Base-by-base conservation (phyloP, 2,888 invertebrate genomes). In the Ophraella communa region DNA sequence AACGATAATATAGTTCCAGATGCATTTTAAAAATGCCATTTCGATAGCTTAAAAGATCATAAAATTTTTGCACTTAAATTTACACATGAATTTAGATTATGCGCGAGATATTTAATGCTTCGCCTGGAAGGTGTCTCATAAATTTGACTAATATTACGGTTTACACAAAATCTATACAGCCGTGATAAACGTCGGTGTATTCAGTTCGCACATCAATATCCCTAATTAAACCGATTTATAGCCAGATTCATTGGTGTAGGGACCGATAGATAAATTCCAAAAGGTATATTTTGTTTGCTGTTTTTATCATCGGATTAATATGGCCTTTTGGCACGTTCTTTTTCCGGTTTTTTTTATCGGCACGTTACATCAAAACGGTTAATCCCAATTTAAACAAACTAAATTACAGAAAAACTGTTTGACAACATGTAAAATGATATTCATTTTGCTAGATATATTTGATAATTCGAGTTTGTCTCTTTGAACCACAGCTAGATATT, bases 181-280 rank as follows among this genome's bases (percentile, higher is more conserved):
- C 21, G 39, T 57, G 61, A 53, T 61, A 45, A 65, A 61, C 57
- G 61, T 20, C 30, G 47, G 47, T 47, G 14, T 53, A 45, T 27
- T 54, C 58, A 39, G 62, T 27, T 56, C 45, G 54, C 44, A 55
- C 68, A 71, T 72, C 68, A 67, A 70, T 68, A 68, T 67, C 55
- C 27, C 67, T 66, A 68, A 71, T 68, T 65, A 66, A 63, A 60
- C 61, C 64, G 39, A 64, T 70, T 70, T 70, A 68, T 68, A 60
- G 64, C 54, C 49, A 21, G 23, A 45, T 58, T 58, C 45, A 45
- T 20, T 20, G 21, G n/a, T n/a, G 45, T 3, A n/a, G 35, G 14
- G 14, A 39, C 14, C 35, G 14, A 39, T 17, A 4, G 33, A n/a
- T 2, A 33, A 33, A n/a, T n/a, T n/a, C 10, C 14, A 3, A 14